Base-by-base conservation (phyloP, 2,797 vertebrate species). In the Champsocephalus esox region DNA sequence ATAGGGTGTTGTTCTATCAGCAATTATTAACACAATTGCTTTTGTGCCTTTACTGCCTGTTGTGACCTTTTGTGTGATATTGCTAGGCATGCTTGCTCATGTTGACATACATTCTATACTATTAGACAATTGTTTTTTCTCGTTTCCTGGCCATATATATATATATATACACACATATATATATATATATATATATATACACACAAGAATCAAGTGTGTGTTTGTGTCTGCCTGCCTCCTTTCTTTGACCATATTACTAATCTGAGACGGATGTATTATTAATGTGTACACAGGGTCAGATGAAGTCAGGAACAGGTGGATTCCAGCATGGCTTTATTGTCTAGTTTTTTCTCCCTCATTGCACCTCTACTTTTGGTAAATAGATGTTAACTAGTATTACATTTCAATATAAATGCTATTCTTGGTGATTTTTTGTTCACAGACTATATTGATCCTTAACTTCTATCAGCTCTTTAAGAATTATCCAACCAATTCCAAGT, bases 181-280 rank as follows among this genome's bases (percentile, higher is more conserved):
- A 19, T 19, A 52, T 58, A 68, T 72, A 16, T 70, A 86, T 54
- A 74, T 24, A 24, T 21, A 21, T 21, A 21, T 21, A 21, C 2
- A 21, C 2, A 21, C 77, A 74, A 66, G 13, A 60, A 61, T 11
- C 5, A 43, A 55, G 2, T 45, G 59, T 64, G n/a, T 32, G 34
- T 34, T 32, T 50, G 16, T 49, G 46, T 59, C 6, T 3, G 13
- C 45, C 7, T 46, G 34, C 50, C 28, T 57, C 55, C 58, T 73
- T 58, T 44, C 79, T 74, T 67, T 77, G 67, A 81, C 82, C 68
- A 65, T 76, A 28, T 84, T 80, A 70, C 68, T 78, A 57, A 78
- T 82, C 66, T 71, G 77, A 83, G 70, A 77, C 69, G 24, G 70
- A 64, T 88, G 32, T 45, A 82, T 85, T 83, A 81, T 87, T 89